Base-by-base conservation (phyloP, 2,888 invertebrate species). In the Cryptosula pallasiana region DNA sequence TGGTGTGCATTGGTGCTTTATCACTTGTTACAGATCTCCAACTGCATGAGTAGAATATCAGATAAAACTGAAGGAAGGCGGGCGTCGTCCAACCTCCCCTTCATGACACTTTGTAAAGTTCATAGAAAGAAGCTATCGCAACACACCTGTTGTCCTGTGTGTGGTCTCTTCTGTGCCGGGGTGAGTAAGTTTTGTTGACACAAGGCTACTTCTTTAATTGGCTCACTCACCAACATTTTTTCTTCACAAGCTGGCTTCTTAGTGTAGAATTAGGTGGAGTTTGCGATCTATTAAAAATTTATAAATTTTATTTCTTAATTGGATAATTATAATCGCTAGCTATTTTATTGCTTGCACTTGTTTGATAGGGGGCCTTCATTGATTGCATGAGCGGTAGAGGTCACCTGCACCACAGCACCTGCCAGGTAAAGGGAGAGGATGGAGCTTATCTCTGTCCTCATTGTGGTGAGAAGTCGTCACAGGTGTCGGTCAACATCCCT, bases 71-170 rank as follows among this genome's bases (percentile, higher is more conserved):
- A 70, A 20, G 2, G n/a, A 25, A n/a, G 45, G 9, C 23, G 45
- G 27, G 70, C 54, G 2, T 79, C 80, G 3, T 79, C 82, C 16
- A 84, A 84, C 76, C 89, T 93, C 71, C 92, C 93, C 13, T 94
- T 90, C 84, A 88, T 91, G 82, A 89, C 92, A 25, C 87, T 92
- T 32, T 95, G 95, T 83, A 88, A 89, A 70, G 88, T 90, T 78
- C 95, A 95, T 84, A 88, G 89, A 74, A 89, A 90, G 78, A 89
- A 93, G 73, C 86, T 95, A 74, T 86, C 89, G 20, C 86, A 89
- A 54, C 95, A 95, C 84, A 92, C 94, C 84, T 94, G 94, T 83
- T 95, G 95, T 81, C 92, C 94, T 0, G 90, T 91, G 0, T 95
- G 95, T 85, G 92, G 95, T 3, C 86, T 93, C 71, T 95, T 93